Percentiles rank a stretch among this genome's conserved stretches.
phyloP scores from a whole-genome alignment of 2,797 vertebrate genomes.

The Cirrhinus molitorella region DNA sequence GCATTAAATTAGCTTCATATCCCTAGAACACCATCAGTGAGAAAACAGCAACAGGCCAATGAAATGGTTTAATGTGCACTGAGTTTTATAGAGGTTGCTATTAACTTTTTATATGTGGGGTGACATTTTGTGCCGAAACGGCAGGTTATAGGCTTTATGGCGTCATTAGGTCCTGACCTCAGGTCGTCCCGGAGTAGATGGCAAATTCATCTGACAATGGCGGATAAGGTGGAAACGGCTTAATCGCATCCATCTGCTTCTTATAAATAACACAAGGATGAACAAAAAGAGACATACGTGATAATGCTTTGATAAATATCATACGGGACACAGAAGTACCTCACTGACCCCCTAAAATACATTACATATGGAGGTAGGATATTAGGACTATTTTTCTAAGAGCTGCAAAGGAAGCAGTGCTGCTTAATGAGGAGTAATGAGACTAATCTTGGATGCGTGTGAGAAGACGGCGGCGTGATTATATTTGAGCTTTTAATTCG shows the following conservation, averaged over 20 bases:
- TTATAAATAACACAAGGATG: conserved; percentile 27
- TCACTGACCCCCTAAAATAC: conserved; percentile 15
- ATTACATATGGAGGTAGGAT: conserved; percentile 35
- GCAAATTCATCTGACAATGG: conserved; percentile 41
- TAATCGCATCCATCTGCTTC: neutral
- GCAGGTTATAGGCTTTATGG: conserved; percentile 62
- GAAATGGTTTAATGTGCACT: conserved; percentile 64
- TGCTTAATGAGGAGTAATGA: conserved; percentile 47
- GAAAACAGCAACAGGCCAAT: conserved; percentile 62
- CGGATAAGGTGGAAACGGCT: conserved; percentile 25
- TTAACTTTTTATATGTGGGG: conserved; percentile 66
- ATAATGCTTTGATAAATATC: neutral
- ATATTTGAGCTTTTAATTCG: conserved; percentile 49
- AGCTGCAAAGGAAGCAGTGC: conserved; percentile 20
- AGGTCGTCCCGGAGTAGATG: conserved; percentile 41
- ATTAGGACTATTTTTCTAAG: conserved; percentile 44
- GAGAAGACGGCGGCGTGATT: conserved; percentile 34
- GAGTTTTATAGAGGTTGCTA: conserved; percentile 65
- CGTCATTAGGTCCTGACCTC: conserved; percentile 64
- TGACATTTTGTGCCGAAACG: conserved; percentile 64
- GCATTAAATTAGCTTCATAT: conserved; percentile 42
- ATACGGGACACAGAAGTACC: neutral
- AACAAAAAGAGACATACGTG: neutral
- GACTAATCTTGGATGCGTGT: conserved; percentile 41
- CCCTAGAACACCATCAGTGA: conserved; percentile 50